phyloP scores from a whole-genome alignment of 2,888 invertebrate genomes.

The Dromius quadrimaculatus region DNA sequence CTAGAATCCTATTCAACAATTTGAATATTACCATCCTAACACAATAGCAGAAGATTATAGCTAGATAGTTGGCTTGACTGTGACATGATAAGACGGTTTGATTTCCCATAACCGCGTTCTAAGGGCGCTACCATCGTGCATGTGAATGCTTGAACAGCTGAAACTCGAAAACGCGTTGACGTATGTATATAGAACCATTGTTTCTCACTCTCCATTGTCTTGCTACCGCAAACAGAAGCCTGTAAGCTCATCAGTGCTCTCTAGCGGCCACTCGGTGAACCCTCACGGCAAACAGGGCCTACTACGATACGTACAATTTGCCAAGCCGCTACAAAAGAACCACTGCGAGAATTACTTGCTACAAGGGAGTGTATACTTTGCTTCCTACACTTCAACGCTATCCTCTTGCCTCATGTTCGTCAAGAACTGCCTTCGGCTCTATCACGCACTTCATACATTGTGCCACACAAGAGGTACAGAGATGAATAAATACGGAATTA shows the following conservation, averaged over 20 bases:
- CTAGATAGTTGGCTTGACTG: too few relatives aligned
- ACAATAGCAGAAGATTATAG: too few relatives aligned
- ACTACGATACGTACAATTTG: constrained; percentile 34
- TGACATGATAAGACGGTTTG: constrained; percentile 11
- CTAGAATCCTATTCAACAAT: too few relatives aligned
- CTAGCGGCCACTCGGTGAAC: constrained; percentile 35
- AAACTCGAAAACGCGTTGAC: constrained; percentile 20
- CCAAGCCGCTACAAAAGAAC: constrained; percentile 30
- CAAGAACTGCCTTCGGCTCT: neutral
- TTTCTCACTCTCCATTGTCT: constrained; percentile 34
- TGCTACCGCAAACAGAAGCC: constrained; percentile 10
- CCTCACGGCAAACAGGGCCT: neutral
- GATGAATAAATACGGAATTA: neutral
- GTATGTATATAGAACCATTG: constrained; percentile 38
- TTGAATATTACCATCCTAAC: too few relatives aligned
- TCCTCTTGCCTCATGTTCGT: constrained; percentile 6
- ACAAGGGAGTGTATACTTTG: neutral
- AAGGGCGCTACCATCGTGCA: neutral
- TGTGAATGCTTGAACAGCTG: too few relatives aligned
- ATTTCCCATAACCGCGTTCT: constrained; percentile 9
- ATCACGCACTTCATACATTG: constrained; percentile 16
- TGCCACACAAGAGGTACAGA: neutral
- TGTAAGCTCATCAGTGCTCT: constrained; percentile 36
- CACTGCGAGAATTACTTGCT: constrained; percentile 27
- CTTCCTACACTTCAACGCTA: constrained; percentile 19